These are phyloP conservation scores for Lipophrys pholis DNA, from an alignment of 2,113 vertebrate species.

Conservation along the genomic window DNA sequence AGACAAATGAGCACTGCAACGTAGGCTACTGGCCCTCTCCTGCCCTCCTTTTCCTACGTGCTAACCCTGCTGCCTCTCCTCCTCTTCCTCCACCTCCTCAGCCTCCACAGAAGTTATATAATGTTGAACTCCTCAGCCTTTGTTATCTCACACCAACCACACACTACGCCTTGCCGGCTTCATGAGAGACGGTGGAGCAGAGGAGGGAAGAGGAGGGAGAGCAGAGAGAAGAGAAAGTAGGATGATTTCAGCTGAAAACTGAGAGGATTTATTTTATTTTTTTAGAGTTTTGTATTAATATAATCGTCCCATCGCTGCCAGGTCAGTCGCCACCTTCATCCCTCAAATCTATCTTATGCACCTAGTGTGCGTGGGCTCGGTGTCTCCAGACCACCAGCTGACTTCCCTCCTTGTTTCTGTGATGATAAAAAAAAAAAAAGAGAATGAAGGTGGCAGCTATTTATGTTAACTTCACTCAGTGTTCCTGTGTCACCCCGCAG, in stretches of 20 bases:
- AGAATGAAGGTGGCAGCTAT: slow-evolving; percentile 7
- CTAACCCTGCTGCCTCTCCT: slow-evolving; percentile 75
- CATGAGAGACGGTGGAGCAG: slow-evolving; percentile 63
- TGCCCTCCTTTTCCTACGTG: slow-evolving; percentile 77
- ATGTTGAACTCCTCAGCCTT: slow-evolving; percentile 79
- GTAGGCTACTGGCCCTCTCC: slow-evolving; percentile 69
- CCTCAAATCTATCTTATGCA: background rate
- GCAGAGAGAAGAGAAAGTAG: slow-evolving; percentile 50
- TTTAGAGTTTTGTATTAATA: slow-evolving; percentile 22
- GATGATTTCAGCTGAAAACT: slow-evolving; percentile 53
- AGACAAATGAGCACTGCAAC: slow-evolving; percentile 70
- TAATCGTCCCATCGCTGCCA: slow-evolving; percentile 12
- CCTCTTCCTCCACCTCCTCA: slow-evolving; percentile 79
- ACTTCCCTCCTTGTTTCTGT: slow-evolving; percentile 25
- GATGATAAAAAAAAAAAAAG: background rate
- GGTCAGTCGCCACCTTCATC: slow-evolving; percentile 17
- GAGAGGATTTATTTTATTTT: slow-evolving; percentile 5
- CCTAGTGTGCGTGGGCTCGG: background rate
- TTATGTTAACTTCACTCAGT: slow-evolving; percentile 16
- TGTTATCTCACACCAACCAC: slow-evolving; percentile 78
- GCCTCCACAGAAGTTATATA: slow-evolving; percentile 82
- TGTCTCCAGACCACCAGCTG: slow-evolving; percentile 1
- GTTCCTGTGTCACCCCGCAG: slow-evolving; percentile 23
- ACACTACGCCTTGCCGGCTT: slow-evolving; percentile 69
- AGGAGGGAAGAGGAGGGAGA: slow-evolving; percentile 68